Percentiles rank a stretch among this genome's conserved stretches.
These are phyloP conservation scores for Daptonema setosum DNA, from an alignment of 2,888 invertebrate species.

Conservation along the genomic window DNA sequence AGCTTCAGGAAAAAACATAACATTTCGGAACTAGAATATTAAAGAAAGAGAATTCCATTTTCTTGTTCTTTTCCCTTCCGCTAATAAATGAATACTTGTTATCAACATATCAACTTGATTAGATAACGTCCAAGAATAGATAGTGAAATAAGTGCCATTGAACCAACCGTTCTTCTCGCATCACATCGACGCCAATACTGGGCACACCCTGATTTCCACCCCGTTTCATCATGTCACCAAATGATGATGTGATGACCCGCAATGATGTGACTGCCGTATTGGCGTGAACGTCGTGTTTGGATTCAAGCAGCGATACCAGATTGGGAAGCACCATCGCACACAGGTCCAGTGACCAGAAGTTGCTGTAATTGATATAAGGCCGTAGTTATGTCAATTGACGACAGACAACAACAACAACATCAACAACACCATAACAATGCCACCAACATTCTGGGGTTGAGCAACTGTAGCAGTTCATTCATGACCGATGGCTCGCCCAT, in stretches of 20 bases:
- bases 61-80: too few species aligned
- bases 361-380: background rate
- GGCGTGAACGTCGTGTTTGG: background rate
- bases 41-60: too few species aligned
- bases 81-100: too few species aligned
- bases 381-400: too few species aligned
- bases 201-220: background rate
- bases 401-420: too few species aligned
- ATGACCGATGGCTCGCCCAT: background rate
- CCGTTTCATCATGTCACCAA: background rate
- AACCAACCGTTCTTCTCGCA: background rate
- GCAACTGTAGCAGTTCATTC: background rate
- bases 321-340: background rate
- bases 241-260: background rate
- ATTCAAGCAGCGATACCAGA: background rate
- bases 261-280: background rate
- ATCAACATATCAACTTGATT: too few species aligned
- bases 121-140: too few species aligned
- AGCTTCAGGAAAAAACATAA: too few species aligned
- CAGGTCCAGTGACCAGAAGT: conserved; percentile 1
- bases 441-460: background rate
- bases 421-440: too few species aligned
- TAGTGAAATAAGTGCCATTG: too few species aligned
- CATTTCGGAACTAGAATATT: too few species aligned
- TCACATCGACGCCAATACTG: background rate